Percentiles rank a stretch among this genome's conserved stretches.
Evolutionary conservation across 2,888 invertebrate genomes (phyloP).

Genomic region (Laspeyria flexula): DNA sequence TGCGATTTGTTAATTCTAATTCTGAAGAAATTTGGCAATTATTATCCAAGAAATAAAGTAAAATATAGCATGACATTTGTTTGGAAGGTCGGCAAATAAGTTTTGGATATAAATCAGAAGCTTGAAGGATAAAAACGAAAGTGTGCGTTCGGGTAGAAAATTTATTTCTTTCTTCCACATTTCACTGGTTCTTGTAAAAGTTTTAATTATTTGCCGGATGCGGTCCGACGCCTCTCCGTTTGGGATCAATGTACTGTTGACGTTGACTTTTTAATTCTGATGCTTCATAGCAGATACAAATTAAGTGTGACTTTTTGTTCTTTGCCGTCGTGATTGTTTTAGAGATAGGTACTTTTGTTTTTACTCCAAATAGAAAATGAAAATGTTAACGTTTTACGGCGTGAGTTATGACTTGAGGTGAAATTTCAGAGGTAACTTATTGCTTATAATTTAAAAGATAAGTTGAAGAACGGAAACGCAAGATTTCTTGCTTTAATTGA

Average conservation of each 20-base stretch:
- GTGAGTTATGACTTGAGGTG: not conserved
- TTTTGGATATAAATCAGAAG: slow-evolving; percentile 70
- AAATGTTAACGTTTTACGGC: not conserved
- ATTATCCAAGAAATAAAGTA: slow-evolving; percentile 39
- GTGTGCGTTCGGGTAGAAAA: slow-evolving; percentile 74
- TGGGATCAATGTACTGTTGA: slow-evolving; percentile 65
- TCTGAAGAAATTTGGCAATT: slow-evolving; percentile 34
- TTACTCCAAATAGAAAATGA: slow-evolving; percentile 1
- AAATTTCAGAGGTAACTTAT: not conserved
- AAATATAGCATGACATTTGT: slow-evolving; percentile 34
- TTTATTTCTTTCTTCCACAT: slow-evolving; percentile 77
- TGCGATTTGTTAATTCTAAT: slow-evolving; percentile 14
- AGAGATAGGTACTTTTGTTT: slow-evolving; percentile 13
- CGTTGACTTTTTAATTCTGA: slow-evolving; percentile 59
- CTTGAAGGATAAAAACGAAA: slow-evolving; percentile 74
- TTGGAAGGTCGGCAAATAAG: slow-evolving; percentile 48
- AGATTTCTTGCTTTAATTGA: too few relatives aligned
- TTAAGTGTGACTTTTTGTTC: slow-evolving; percentile 34
- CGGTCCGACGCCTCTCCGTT: slow-evolving; percentile 60
- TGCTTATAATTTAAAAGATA: not conserved
- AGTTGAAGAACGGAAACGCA: too few relatives aligned
- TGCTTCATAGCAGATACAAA: slow-evolving; percentile 48
- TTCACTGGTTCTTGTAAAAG: slow-evolving; percentile 75
- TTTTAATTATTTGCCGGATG: slow-evolving; percentile 83
- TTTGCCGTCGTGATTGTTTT: slow-evolving; percentile 21